A percentile compares a stretch with the other conserved stretches of the same genome.
Evolutionary conservation across 2,888 invertebrate genomes (phyloP).

Genomic region (Macrophya annulata): DNA sequence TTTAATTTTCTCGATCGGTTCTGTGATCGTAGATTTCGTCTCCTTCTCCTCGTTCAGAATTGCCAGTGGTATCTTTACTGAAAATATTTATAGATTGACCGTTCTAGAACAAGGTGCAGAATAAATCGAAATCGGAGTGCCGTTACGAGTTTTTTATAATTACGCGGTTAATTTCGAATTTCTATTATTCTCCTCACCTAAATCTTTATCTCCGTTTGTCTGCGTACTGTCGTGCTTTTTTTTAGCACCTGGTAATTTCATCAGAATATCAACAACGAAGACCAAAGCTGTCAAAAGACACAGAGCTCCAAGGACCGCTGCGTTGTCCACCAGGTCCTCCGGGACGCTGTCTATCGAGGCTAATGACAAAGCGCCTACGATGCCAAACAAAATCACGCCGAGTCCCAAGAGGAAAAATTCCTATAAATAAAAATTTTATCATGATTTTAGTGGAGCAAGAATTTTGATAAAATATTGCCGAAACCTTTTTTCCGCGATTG

Average conservation of each 20-base stretch:
- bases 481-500: not conserved
- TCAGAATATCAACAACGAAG: constrained; percentile 85
- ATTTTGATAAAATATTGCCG: not conserved
- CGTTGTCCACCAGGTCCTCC: constrained; percentile 85
- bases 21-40: constrained; percentile 62
- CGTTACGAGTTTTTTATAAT: not conserved
- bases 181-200: constrained; percentile 65
- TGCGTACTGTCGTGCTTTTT: constrained; percentile 68
- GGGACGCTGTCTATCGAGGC: constrained; percentile 88
- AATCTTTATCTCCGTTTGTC: constrained; percentile 68
- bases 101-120: constrained; percentile 18
- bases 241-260: constrained; percentile 62
- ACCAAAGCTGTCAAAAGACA: constrained; percentile 86
- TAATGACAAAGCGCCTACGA: constrained; percentile 86
- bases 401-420: constrained; percentile 87
- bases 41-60: constrained; percentile 67
- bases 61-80: constrained; percentile 57
- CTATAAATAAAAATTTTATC: constrained; percentile 74
- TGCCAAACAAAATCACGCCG: constrained; percentile 86
- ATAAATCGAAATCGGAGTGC: not conserved
- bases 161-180: not conserved
- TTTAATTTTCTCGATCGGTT: constrained; percentile 23
- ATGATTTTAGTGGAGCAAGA: not conserved
- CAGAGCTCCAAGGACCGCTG: constrained; percentile 86
- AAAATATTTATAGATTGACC: constrained; percentile 32